These are phyloP conservation scores for Ichneumon xanthorius DNA, from an alignment of 2,888 invertebrate species.

Conservation along the genomic window DNA sequence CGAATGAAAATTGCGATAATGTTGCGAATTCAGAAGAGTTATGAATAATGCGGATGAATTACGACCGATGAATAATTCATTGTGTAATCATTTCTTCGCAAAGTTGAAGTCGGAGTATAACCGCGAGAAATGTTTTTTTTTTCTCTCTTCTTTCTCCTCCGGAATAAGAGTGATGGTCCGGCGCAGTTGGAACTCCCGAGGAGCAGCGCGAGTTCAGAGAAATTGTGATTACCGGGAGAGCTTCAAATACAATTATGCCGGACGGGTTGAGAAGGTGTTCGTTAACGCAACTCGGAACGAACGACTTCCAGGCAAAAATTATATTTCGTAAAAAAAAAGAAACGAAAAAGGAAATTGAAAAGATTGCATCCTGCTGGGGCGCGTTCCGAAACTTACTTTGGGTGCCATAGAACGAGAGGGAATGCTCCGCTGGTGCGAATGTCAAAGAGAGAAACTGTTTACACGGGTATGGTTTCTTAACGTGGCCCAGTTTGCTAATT, in stretches of 20 bases:
- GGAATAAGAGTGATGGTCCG: neutral
- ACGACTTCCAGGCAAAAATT: no score
- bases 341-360: no score
- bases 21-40: neutral
- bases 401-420: no score
- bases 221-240: constrained; percentile 1
- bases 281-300: neutral
- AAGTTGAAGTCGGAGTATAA: constrained; percentile 7
- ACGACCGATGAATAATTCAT: constrained; percentile 41
- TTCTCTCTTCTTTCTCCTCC: no score
- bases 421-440: no score
- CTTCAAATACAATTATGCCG: neutral
- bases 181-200: neutral
- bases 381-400: no score
- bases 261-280: neutral
- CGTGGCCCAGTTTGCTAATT: no score
- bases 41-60: constrained; percentile 46
- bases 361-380: no score
- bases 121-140: neutral
- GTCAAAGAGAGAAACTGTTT: no score
- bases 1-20: constrained; percentile 15
- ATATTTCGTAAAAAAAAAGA: no score
- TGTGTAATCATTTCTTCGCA: neutral
- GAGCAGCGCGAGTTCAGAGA: constrained; percentile 4
- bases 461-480: no score